Base-by-base conservation (phyloP, 2,888 invertebrate species). In the Microctonus hyperodae region DNA sequence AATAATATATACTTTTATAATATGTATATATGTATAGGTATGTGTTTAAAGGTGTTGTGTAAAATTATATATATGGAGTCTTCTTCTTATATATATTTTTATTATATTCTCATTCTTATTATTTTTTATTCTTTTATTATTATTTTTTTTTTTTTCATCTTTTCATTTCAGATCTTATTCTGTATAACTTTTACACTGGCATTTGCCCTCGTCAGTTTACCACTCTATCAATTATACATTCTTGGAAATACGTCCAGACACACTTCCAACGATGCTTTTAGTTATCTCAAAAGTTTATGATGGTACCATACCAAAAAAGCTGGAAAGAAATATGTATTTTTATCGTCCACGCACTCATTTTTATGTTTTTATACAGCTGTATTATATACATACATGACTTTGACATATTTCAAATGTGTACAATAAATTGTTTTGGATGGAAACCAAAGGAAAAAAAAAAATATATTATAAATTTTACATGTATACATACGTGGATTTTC, bases 211-310 rank as follows among this genome's bases (percentile, higher is more conserved):
- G 72, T 70, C 70, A 72, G 72, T 78, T 78, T 79, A 78, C 78
- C 79, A 76, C 79, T 79, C 77, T 75, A 79, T 79, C 78, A 79
- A 79, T 79, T 79, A 79, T 73, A 71, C 68, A 70, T 69, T 70
- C 70, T 65, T 67, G 67, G 67, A 67, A 67, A 67, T 51, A 67
- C 58, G 53, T 63, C 55, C 53, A 59, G 59, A 59, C 63, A 40
- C 50, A 62, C 58, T 53, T 63, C 51, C 63, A 67, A 67, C 61
- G 66, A 67, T 63, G 59, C 67, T 67, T 67, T 64, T 67, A 64
- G 63, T 59, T 67, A 63, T 67, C 67, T 58, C 48, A 44, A 56
- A 28, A 64, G 23, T 40, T 67, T 63, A 67, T 58, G 63, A 67
- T 59, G 63, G 44, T 58, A 51, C 62, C 35, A 33, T 57, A 25